Percentiles rank a stretch among this genome's conserved stretches.
Evolutionary conservation across 2,797 vertebrate species (phyloP).

Genomic region (Acipenser ruthenus): DNA sequence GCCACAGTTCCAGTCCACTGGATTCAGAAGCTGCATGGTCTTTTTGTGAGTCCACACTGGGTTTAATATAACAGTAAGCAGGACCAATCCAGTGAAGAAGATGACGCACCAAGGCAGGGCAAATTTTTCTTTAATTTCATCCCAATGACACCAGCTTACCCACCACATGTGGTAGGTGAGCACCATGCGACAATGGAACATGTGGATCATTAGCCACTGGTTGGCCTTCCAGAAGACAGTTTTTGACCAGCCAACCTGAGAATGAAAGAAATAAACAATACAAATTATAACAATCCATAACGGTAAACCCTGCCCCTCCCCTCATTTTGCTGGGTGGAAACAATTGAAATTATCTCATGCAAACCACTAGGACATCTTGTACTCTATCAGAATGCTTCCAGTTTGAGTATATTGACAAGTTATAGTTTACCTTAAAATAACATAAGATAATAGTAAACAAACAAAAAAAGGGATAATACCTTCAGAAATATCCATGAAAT

Average conservation of each 20-base stretch:
- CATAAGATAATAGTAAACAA: too few relatives aligned
- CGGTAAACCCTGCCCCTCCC: too few relatives aligned
- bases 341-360: too few relatives aligned
- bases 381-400: too few relatives aligned
- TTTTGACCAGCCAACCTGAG: constrained; percentile 71
- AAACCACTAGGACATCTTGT: too few relatives aligned
- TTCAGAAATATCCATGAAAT: constrained; percentile 95
- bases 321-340: too few relatives aligned
- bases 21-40: constrained; percentile 83
- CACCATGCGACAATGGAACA: constrained; percentile 95
- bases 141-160: constrained; percentile 72
- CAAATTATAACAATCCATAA: too few relatives aligned
- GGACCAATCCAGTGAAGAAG: constrained; percentile 66
- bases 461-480: constrained; percentile 47
- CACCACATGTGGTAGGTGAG: constrained; percentile 95
- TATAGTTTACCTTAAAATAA: too few relatives aligned
- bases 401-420: too few relatives aligned
- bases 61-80: constrained; percentile 82
- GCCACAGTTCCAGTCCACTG: constrained; percentile 88
- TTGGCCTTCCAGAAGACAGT: constrained; percentile 81
- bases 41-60: constrained; percentile 95
- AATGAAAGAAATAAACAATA: not conserved
- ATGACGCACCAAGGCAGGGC: constrained; percentile 50
- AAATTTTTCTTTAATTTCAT: constrained; percentile 45
- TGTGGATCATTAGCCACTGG: constrained; percentile 95